Base-by-base conservation (phyloP, 37 sponge, comb jelly and placozoan species). In the Geodia barretti region DNA sequence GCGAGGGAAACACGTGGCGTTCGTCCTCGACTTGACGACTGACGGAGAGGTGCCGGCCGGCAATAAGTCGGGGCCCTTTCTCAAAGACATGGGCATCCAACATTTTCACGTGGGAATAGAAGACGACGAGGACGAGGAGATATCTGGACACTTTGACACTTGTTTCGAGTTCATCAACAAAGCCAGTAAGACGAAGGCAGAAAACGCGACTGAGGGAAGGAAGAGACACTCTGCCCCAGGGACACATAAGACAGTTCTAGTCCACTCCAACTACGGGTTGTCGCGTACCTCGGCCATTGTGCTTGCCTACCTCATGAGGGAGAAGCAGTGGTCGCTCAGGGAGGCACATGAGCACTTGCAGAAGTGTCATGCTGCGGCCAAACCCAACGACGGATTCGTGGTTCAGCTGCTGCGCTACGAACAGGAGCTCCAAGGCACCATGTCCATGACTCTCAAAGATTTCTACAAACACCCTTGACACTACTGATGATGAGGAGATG, bases 331-430 rank as follows among this genome's bases (percentile, higher is more conserved):
- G 92, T 77, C 85, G 8, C 77, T 92, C 41, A 40, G 68, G 60
- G 63, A 81, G 21, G 81, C 87, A 23, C 76, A 77, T 47, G 34
- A 87, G 9, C 78, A 80, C 41, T 65, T 92, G 28, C 79, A 73
- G 58, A 75, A 74, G 38, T 37, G 76, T 30, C 80, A 88, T n/a
- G 60, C 84, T 41, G 70, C 81, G 0, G 82, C 73, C 1, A 75
- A 86, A 58, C 93, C 93, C 2, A 92, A 92, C 74, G 89, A 88
- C 39, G 88, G 88, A 38, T 92, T 92, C 47, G 30, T 85, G 30
- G 71, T 79, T 30, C 89, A 92, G 78, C 73, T 92, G 62, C 73
- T 83, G 11, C 65, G 70, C 21, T 84, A 84, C 24, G 89, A 89
- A 38, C 72, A 79, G 35, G 74, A 79, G 37, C 32, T 89, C 11